phyloP scores from a whole-genome alignment of 1,140 invertebrate genomes.

The Leptoteleia sp. region DNA sequence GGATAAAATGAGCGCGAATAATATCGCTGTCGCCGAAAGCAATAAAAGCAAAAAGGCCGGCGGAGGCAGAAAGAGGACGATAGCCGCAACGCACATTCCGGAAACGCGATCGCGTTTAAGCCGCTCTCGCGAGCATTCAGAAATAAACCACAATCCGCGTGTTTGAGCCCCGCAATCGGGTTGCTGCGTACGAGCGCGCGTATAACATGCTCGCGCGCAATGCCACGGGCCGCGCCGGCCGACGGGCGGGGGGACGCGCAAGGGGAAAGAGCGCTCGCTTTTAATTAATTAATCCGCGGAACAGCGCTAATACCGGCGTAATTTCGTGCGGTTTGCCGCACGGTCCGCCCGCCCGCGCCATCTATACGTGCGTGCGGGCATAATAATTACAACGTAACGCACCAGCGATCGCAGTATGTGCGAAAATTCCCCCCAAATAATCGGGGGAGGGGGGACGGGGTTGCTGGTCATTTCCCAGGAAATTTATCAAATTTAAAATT shows the following conservation, averaged over 20 bases:
- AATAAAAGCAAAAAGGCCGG: conserved; percentile 44
- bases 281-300: conserved; percentile 80
- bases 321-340: conserved; percentile 76
- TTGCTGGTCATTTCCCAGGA: too few species aligned
- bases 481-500: too few species aligned
- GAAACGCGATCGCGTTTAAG: conserved; percentile 61
- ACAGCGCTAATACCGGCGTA: conserved; percentile 79
- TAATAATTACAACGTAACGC: conserved; percentile 35
- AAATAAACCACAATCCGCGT: conserved; percentile 68
- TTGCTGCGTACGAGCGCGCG: conserved; percentile 21
- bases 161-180: conserved; percentile 47
- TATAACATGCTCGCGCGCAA: conserved; percentile 30
- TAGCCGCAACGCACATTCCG: conserved; percentile 62
- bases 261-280: conserved; percentile 56
- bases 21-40: conserved; percentile 24
- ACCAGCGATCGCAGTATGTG: conserved; percentile 12
- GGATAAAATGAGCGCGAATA: conserved; percentile 31
- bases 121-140: conserved; percentile 50
- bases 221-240: conserved; percentile 25
- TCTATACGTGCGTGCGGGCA: conserved; percentile 37
- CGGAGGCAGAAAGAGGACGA: conserved; percentile 47
- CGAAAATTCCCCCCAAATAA: conserved; percentile 6
- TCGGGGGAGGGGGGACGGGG: too few species aligned
- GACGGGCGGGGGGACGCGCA: too few species aligned
- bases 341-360: conserved; percentile 43